Evolutionary conservation across 2,797 vertebrate genomes (phyloP).

Genomic region (Loris lydekkerianus): DNA sequence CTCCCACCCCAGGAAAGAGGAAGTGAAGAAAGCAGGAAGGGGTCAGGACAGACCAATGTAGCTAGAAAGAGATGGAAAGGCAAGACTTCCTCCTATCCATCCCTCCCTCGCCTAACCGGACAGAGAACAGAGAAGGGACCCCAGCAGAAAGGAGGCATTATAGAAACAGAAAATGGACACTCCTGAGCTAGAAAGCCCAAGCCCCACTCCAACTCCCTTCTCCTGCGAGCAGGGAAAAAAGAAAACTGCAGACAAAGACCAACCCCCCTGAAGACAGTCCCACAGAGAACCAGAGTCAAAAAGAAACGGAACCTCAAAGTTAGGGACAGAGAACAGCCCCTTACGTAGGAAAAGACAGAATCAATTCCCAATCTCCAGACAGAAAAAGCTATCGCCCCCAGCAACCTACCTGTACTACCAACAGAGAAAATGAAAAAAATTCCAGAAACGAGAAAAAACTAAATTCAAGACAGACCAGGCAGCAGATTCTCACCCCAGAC

Average conservation of each 20-base stretch:
- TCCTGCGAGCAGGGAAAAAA: neutral
- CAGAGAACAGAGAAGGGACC: neutral
- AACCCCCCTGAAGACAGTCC: neutral
- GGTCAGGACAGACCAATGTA: neutral
- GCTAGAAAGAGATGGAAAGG: neutral
- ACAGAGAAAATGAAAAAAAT: neutral
- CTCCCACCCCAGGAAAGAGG: neutral
- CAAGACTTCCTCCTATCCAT: rapidly evolving
- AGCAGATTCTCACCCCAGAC: neutral
- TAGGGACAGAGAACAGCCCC: neutral
- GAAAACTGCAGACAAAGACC: neutral
- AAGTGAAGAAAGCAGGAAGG: neutral
- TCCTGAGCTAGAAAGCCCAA: neutral
- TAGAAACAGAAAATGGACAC: neutral
- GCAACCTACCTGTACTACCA: neutral
- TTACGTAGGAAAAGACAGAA: neutral
- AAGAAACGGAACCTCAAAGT: neutral
- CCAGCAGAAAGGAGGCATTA: rapidly evolving
- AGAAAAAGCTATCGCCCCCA: neutral
- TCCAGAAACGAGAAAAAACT: slow-evolving; percentile 69
- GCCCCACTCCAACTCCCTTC: neutral
- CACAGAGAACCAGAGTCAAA: neutral
- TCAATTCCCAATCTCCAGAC: neutral
- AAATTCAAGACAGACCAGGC: slow-evolving; percentile 69
- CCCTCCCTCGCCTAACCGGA: neutral